Percentiles rank a stretch among this genome's conserved stretches.
phyloP scores from a whole-genome alignment of 2,888 invertebrate genomes.

The Toxonevra muliebris region DNA sequence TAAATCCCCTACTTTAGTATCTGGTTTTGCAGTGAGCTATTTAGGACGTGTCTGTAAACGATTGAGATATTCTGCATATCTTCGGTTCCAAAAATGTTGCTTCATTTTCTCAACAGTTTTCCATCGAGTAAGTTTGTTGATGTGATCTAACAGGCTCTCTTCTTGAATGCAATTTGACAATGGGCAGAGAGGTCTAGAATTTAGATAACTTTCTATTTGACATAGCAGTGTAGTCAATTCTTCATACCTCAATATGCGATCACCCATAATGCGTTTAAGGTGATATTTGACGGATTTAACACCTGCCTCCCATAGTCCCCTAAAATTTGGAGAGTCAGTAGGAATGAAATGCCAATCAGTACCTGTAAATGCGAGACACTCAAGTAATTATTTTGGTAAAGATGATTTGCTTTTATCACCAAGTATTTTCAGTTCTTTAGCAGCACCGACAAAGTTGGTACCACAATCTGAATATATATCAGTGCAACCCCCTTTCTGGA shows the following conservation, averaged over 20 bases:
- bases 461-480: no score
- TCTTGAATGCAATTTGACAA: constrained; percentile 27
- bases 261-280: constrained; percentile 27
- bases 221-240: constrained; percentile 25
- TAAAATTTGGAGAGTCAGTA: constrained; percentile 34
- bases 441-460: constrained; percentile 31
- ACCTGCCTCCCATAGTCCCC: constrained; percentile 36
- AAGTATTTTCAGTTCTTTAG: constrained; percentile 27
- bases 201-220: not conserved
- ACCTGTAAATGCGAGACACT: constrained; percentile 5
- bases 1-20: constrained; percentile 29
- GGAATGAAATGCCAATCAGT: constrained; percentile 29
- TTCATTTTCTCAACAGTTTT: constrained; percentile 32
- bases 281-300: constrained; percentile 36
- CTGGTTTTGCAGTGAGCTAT: constrained; percentile 23
- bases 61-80: constrained; percentile 32
- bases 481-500: no score
- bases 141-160: constrained; percentile 16
- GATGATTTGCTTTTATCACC: no score
- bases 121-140: constrained; percentile 24
- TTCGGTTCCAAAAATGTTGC: constrained; percentile 36
- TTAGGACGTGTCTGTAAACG: constrained; percentile 31
- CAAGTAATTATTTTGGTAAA: no score
- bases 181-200: constrained; percentile 34
- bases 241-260: constrained; percentile 29